Conservation (phyloP, 2,888 invertebrate species). For the Athripsodes cinereus region DNA sequence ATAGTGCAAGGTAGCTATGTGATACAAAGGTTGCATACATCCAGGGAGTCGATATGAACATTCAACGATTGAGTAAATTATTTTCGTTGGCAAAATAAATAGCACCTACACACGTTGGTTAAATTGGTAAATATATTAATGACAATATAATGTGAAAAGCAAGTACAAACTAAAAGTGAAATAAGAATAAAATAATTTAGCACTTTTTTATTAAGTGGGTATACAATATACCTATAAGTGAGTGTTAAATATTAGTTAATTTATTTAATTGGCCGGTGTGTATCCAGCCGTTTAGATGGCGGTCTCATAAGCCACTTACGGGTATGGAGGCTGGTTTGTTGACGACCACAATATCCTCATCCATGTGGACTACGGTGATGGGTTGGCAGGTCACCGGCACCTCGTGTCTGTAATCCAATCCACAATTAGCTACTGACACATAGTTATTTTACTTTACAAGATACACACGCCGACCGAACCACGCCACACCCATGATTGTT, state of each 20-base stretch:
- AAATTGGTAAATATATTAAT: too few relatives aligned
- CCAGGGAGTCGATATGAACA: too few relatives aligned
- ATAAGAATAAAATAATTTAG: neutral
- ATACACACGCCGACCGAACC: slow-evolving; percentile 1
- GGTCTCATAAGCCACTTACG: slow-evolving; percentile 88
- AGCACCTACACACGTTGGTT: too few relatives aligned
- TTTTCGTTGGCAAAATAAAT: too few relatives aligned
- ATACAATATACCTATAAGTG: neutral
- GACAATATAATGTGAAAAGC: too few relatives aligned
- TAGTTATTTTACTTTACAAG: neutral
- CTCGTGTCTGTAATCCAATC: slow-evolving; percentile 82
- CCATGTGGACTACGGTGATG: slow-evolving; percentile 96
- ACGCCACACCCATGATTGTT: neutral
- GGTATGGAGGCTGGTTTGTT: slow-evolving; percentile 99
- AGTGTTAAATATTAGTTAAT: neutral
- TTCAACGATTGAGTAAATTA: too few relatives aligned
- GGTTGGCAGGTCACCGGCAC: slow-evolving; percentile 95
- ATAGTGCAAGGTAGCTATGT: too few relatives aligned
- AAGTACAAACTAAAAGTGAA: too few relatives aligned
- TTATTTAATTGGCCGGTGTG: slow-evolving; percentile 2
- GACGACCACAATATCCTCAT: slow-evolving; percentile 98
- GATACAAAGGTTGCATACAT: too few relatives aligned
- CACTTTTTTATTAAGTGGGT: neutral
- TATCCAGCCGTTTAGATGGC: slow-evolving; percentile 46
- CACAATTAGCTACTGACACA: slow-evolving; percentile 24